Base-by-base conservation (phyloP, 2,797 vertebrate genomes). In the Coccyzus lansbergi region DNA sequence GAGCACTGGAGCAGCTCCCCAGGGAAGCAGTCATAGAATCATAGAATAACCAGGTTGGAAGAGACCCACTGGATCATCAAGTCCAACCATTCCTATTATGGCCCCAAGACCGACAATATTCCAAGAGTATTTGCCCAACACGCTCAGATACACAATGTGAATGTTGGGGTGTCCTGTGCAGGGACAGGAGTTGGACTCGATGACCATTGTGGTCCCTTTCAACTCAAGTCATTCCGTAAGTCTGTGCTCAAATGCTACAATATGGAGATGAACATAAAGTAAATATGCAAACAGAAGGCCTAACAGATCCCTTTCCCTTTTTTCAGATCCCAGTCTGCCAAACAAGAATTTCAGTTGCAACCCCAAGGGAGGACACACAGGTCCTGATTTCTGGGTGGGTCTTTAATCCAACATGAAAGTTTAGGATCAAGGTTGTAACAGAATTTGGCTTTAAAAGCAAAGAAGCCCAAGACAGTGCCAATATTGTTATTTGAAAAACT, bases 401-500 rank as follows among this genome's bases (percentile, higher is more conserved):
- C 68, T 86, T 85, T 62, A 77, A 87, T 44, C 26, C 0, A 0
- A 15, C 26, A 58, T 24, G 60, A 62, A 91, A 81, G 52, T 77
- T 90, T 44, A 77, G 86, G 51, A 81, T 55, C 46, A 63, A 55
- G 85, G 58, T 65, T 71, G 55, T 58, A 83, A 51, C 4, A 52
- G 69, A 93, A 77, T 88, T 93, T 85, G 62, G 31, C 82, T 93
- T 83, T 78, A 69, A 48, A 81, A 84, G 88, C 38, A 56, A 52
- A 74, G 79, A 58, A 91, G 67, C 85, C 78, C 48, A 89, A 64
- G 94, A 56, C 40, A 22, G 63, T 83, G 80, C 85, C 68, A 86
- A 78, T 51, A 24, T 90, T 88, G 94, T 89, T 87, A 90, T 86
- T 90, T 93, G 89, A 88, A 93, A 90, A 92, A 87, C 76, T 90